Base-by-base conservation (phyloP, 2,888 invertebrate species). In the Ischnus inquisitorius region DNA sequence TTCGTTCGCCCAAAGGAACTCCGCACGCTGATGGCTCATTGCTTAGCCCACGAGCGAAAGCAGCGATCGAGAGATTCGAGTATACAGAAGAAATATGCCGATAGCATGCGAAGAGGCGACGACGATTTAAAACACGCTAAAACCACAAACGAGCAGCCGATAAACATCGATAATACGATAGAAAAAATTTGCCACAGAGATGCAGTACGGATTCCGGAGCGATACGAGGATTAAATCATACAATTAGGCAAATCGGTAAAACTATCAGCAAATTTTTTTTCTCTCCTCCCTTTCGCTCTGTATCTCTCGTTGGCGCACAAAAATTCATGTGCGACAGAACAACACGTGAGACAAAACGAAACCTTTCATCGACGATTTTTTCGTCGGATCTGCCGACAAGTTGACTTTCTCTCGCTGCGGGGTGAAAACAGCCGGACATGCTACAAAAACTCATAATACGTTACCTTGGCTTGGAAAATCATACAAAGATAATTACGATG, bases 401-500 rank as follows among this genome's bases (percentile, higher is more conserved):
- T 34, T 34, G 34, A 34, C 8, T 34, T 34, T 34, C 34, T 34
- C 34, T 34, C 34, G 34, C 34, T 34, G 34, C 34, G 67, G 10
- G 71, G 19, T 10, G 60, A n/a, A 28, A 60, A 65, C 19, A 41
- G 69, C 60, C 46, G 57, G 10, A 39, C 90, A 89, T 90, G 89
- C 90, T 87, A 88, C 87, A 87, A 83, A 34, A 88, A 89, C 88
- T 88, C 83, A 92, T 68, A 69, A 83, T 93, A 93, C 93, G 88
- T 93, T 93, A 93, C 93, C 93, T 93, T 91, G 69, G 85, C 86
- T 89, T 88, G 85, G 57, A 85, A 90, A 90, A 91, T 91, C 86
- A 89, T 90, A 79, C 12, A 89, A 88, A 89, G 86, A 88, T 78
- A 75, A 54, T 74, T 75, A 60, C 65, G 68, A 8, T 65, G 57